These are phyloP conservation scores for Aphodius sticticus DNA, from an alignment of 2,888 invertebrate species.

Conservation along the genomic window DNA sequence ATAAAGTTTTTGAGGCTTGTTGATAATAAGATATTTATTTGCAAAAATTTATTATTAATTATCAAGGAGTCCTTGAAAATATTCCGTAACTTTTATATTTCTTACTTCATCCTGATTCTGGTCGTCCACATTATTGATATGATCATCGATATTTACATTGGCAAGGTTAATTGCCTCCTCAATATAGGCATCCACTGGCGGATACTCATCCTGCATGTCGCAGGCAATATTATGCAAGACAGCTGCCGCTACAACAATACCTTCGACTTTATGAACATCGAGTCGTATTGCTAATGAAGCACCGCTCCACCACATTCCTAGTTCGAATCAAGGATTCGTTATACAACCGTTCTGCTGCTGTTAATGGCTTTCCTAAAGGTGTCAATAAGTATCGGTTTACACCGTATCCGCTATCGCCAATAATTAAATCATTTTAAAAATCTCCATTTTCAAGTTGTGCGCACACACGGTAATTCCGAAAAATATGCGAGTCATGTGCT, in stretches of 20 bases:
- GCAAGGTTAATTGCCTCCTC: not conserved
- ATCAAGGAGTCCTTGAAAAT: no score
- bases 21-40: no score
- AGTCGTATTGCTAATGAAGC: slow-evolving; percentile 6
- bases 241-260: slow-evolving; percentile 18
- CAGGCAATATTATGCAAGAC: slow-evolving; percentile 29
- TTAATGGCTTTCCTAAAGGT: not conserved
- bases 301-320: not conserved
- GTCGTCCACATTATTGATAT: no score
- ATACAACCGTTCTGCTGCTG: not conserved
- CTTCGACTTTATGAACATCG: slow-evolving; percentile 6
- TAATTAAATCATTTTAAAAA: not conserved
- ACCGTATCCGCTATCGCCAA: not conserved
- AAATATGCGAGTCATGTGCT: not conserved
- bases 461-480: not conserved
- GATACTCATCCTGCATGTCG: slow-evolving; percentile 19
- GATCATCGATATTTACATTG: not conserved
- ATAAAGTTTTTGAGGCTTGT: no score
- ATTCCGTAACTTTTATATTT: no score
- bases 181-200: slow-evolving; percentile 10
- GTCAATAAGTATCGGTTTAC: not conserved
- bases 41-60: no score
- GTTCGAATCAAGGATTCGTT: not conserved
- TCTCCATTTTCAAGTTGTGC: not conserved
- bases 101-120: no score